phyloP scores from a whole-genome alignment of 2,888 invertebrate genomes.

The Callyntrura guangdongensis region DNA sequence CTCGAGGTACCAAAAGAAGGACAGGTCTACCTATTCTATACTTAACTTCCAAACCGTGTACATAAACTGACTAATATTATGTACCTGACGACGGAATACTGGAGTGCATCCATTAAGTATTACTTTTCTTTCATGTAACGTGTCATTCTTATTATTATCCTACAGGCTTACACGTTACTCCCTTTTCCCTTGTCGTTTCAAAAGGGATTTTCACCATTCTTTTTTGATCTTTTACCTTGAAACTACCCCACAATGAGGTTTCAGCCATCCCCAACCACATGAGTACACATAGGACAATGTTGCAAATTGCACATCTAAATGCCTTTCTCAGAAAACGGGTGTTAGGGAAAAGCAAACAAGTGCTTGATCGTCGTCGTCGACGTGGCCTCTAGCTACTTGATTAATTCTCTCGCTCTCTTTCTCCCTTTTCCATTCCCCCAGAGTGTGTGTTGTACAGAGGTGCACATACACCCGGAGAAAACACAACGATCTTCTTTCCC shows the following conservation, averaged over 20 bases:
- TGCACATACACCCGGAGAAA: neutral
- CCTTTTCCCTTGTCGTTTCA: conserved; percentile 20
- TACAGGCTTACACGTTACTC: conserved; percentile 4
- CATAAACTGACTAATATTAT: too few relatives aligned
- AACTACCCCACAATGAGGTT: conserved; percentile 4
- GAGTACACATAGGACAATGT: neutral
- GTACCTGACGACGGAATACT: conserved; percentile 29
- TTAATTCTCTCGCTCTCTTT: conserved; percentile 66
- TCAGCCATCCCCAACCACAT: conserved; percentile 7
- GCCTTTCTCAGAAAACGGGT: neutral
- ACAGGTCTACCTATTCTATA: neutral
- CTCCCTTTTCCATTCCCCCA: neutral
- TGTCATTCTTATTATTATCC: conserved; percentile 36
- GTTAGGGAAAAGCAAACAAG: conserved; percentile 83
- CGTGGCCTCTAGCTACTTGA: conserved; percentile 77
- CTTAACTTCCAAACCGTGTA: too few relatives aligned
- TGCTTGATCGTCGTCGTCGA: conserved; percentile 36
- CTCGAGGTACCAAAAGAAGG: too few relatives aligned
- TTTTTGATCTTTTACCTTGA: conserved; percentile 67
- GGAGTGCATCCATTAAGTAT: conserved; percentile 58
- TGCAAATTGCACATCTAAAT: neutral
- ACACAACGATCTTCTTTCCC: neutral
- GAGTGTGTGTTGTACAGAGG: neutral
- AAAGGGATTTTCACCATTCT: conserved; percentile 1
- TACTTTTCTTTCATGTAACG: neutral